Evolutionary conservation across 2,888 invertebrate species (phyloP).

Genomic region (Dasysyrphus albostriatus): DNA sequence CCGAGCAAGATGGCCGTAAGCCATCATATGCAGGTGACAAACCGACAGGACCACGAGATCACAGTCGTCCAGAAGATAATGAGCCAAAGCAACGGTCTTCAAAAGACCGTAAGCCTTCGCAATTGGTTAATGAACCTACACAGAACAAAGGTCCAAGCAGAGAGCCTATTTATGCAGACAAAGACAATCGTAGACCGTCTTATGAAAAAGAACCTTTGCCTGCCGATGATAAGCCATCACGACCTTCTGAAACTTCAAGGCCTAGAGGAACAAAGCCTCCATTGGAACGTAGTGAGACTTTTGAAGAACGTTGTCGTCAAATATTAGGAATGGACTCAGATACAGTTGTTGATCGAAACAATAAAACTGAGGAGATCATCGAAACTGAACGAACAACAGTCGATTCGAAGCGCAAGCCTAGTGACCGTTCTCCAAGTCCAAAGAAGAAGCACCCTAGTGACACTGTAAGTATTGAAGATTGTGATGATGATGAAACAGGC

Average conservation of each 20-base stretch:
- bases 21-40: neutral
- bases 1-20: neutral
- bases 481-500: constrained; percentile 80
- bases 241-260: constrained; percentile 72
- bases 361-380: constrained; percentile 61
- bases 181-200: neutral
- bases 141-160: neutral
- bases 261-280: constrained; percentile 85
- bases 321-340: constrained; percentile 87
- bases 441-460: constrained; percentile 41
- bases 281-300: constrained; percentile 88
- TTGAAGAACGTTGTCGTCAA: constrained; percentile 89
- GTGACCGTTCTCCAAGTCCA: constrained; percentile 24
- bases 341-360: constrained; percentile 76
- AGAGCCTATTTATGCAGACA: neutral
- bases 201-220: neutral
- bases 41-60: constrained; percentile 4
- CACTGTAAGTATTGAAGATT: constrained; percentile 81
- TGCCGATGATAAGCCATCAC: constrained; percentile 70
- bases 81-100: neutral
- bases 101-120: constrained; percentile 4
- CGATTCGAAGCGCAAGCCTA: constrained; percentile 29
- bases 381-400: constrained; percentile 61
- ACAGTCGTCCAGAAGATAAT: neutral
- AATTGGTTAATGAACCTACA: constrained; percentile 1